These are phyloP conservation scores for Anoura caudifer DNA, from an alignment of 2,113 vertebrate species.

Conservation along the genomic window DNA sequence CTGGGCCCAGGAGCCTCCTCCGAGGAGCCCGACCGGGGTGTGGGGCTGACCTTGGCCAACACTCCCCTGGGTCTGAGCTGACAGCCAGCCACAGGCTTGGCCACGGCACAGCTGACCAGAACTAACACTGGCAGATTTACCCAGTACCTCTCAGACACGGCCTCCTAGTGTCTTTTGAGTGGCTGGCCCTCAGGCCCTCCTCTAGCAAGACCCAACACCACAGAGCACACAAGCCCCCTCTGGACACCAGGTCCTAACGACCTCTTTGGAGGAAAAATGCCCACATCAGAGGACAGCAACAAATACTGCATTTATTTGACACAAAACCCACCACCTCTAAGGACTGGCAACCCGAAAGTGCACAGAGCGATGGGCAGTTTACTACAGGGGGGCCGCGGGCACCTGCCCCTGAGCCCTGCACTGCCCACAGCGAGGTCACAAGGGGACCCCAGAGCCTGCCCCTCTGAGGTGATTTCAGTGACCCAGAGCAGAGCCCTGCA, in stretches of 20 bases:
- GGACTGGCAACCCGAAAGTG: fast-evolving
- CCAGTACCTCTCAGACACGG: fast-evolving
- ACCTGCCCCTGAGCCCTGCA: neutral
- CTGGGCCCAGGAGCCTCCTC: fast-evolving
- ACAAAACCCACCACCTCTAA: neutral
- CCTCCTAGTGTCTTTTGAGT: fast-evolving
- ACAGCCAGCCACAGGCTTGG: neutral
- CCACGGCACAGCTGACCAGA: fast-evolving
- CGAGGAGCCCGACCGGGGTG: fast-evolving
- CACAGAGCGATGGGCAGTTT: neutral
- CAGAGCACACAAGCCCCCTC: neutral
- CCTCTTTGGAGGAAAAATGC: neutral
- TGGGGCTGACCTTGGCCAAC: fast-evolving
- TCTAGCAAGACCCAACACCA: neutral
- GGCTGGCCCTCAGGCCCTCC: fast-evolving
- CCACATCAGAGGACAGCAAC: neutral
- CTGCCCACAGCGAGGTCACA: neutral
- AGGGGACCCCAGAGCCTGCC: neutral
- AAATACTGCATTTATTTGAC: neutral
- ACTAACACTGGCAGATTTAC: fast-evolving
- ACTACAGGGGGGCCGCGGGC: neutral
- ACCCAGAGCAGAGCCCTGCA: fast-evolving
- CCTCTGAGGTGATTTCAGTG: fast-evolving
- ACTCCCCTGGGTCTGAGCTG: neutral
- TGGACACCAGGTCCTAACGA: neutral